Percentiles rank a stretch among this genome's conserved stretches.
These are phyloP conservation scores for Parapsyche elsis DNA, from an alignment of 1,140 invertebrate genomes.

Conservation along the genomic window DNA sequence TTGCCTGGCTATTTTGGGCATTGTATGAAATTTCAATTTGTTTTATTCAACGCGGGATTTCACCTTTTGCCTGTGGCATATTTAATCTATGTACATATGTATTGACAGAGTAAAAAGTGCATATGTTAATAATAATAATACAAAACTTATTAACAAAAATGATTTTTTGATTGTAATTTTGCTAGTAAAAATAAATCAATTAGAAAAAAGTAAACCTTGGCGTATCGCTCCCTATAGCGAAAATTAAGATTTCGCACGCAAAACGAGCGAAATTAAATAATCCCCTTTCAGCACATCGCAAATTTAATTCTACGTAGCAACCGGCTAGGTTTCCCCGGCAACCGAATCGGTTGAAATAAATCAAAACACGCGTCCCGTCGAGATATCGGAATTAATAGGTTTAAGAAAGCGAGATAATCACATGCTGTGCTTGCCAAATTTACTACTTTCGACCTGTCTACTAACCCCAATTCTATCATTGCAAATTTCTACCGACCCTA, in stretches of 20 bases:
- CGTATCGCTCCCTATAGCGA: too few species aligned
- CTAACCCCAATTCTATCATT: neutral
- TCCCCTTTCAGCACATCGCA: neutral
- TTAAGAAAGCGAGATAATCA: conserved; percentile 14
- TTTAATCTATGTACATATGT: too few species aligned
- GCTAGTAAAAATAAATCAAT: too few species aligned
- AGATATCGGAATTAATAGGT: conserved; percentile 26
- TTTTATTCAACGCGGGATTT: too few species aligned
- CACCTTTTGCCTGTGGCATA: too few species aligned
- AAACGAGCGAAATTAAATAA: neutral
- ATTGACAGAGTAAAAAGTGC: too few species aligned
- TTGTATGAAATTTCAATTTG: too few species aligned
- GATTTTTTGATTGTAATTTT: too few species aligned
- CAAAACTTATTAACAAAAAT: too few species aligned
- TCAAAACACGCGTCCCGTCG: neutral
- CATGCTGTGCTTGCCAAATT: neutral
- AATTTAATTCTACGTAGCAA: neutral
- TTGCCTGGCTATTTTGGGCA: too few species aligned
- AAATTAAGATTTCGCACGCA: neutral
- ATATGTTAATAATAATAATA: too few species aligned
- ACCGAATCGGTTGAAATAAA: neutral
- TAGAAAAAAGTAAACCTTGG: too few species aligned
- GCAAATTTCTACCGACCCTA: neutral
- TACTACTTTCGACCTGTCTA: neutral
- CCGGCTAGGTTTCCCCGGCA: neutral